Conservation (phyloP, 2,888 invertebrate genomes). For the Sabatieria punctata region DNA sequence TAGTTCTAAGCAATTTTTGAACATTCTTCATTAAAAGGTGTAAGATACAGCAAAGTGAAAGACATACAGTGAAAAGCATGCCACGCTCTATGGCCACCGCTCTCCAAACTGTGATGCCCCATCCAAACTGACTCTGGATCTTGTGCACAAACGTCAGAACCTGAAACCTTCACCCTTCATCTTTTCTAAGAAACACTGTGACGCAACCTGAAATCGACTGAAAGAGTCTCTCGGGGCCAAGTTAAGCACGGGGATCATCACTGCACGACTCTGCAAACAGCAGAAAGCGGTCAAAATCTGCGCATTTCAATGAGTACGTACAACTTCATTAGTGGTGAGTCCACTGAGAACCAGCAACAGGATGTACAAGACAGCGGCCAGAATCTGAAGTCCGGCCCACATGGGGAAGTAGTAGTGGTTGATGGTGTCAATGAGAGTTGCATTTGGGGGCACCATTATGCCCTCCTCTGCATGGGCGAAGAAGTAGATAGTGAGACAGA, state of each 20-base stretch:
- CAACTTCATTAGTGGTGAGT: background rate
- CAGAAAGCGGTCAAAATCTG: too few species aligned
- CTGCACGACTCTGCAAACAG: background rate
- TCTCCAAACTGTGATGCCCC: background rate
- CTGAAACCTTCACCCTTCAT: background rate
- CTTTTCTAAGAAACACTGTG: background rate
- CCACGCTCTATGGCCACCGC: background rate
- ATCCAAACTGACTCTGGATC: background rate
- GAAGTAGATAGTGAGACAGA: background rate
- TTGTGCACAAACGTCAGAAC: background rate
- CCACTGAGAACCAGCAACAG: background rate
- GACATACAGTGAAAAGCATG: background rate
- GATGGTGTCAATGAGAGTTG: background rate
- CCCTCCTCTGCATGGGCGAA: background rate
- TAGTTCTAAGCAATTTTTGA: too few species aligned
- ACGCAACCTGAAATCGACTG: background rate
- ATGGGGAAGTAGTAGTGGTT: background rate
- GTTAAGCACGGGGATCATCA: background rate
- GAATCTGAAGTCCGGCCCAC: background rate
- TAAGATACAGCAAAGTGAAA: too few species aligned
- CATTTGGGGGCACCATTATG: too few species aligned
- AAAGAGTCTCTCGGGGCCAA: background rate
- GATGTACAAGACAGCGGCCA: background rate
- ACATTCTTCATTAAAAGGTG: too few species aligned
- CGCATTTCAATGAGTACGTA: too few species aligned